Percentiles rank a stretch among this genome's conserved stretches.
phyloP scores from a whole-genome alignment of 1,140 invertebrate species.

The Drosophila suzukii region DNA sequence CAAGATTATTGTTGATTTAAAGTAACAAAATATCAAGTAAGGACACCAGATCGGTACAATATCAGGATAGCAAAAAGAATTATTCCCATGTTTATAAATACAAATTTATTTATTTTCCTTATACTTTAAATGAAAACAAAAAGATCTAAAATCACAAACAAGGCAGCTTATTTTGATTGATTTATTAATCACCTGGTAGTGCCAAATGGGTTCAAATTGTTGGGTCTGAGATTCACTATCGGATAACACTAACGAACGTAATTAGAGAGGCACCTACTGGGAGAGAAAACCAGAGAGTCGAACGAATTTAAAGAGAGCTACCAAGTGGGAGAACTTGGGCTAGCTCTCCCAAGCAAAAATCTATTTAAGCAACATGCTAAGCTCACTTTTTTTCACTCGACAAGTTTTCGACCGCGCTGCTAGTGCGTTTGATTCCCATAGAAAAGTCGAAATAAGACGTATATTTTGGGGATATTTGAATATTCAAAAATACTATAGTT shows the following conservation, averaged over 20 bases:
- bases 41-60: too few relatives aligned
- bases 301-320: conserved; percentile 4
- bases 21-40: too few relatives aligned
- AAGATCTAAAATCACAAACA: not conserved
- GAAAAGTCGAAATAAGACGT: conserved; percentile 2
- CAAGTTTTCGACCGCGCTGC: conserved; percentile 1
- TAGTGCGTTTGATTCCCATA: not conserved
- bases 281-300: not conserved
- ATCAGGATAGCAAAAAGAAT: too few relatives aligned
- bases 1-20: too few relatives aligned
- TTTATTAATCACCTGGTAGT: conserved; percentile 3
- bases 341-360: conserved; percentile 10
- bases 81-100: too few relatives aligned
- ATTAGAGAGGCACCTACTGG: not conserved
- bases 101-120: too few relatives aligned
- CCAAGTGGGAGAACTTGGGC: conserved; percentile 6
- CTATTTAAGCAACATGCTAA: conserved; percentile 39
- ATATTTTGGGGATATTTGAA: conserved; percentile 5
- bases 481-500: not conserved
- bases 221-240: not conserved
- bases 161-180: conserved; percentile 3
- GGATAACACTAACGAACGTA: not conserved
- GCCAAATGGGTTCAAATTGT: conserved; percentile 1
- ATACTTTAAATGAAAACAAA: not conserved
- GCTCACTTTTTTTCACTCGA: conserved; percentile 19